Evolutionary conservation across 2,888 invertebrate genomes (phyloP), one percentile per base, ranked within the genome.

Genomic region (Heliconius cydno): DNA sequence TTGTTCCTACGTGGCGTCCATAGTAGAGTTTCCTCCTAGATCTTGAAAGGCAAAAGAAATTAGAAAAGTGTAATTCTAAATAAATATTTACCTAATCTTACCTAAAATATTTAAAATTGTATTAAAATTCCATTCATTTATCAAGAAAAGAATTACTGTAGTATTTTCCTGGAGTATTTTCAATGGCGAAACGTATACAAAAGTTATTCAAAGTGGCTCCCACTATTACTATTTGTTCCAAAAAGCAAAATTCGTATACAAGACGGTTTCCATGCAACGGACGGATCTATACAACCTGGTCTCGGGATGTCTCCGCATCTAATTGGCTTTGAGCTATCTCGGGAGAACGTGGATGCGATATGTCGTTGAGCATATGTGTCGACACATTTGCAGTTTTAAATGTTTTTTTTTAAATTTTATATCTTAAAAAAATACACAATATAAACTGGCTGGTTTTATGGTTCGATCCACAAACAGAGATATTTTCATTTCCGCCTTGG

Each of bases 241-340:
- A 78, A 73, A 73, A 80, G 78, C 70, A 71, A 80, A 75, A 46
- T 75, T 75, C 75, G 46, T 75, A 65, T 46, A 75, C 41, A 75
- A 75, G 75, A 75, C 38, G 75, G 25, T 73, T 73, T 13, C 73
- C 25, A 73, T 52, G 15, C n/a, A n/a, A n/a, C n/a, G n/a, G n/a
- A n/a, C n/a, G n/a, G n/a, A n/a, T 73, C 63, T 67, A 77, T 81
- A 60, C 77, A 79, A 79, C 67, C 76, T 68, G 79, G 83, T 80
- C 86, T 84, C 82, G 81, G 76, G 89, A 90, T 92, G 92, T 92
- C 92, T 87, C 90, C 87, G 90, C 92, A 90, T 91, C 92, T 94
- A 93, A 94, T 93, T 94, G 93, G 94, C 94, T 94, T 93, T 92
- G 92, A 93, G 92, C 90, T 90, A 90, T 92, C 91, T 93, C 90